These are phyloP conservation scores for Drosophila mettleri DNA, from an alignment of 2,888 invertebrate genomes.

Conservation along the genomic window DNA sequence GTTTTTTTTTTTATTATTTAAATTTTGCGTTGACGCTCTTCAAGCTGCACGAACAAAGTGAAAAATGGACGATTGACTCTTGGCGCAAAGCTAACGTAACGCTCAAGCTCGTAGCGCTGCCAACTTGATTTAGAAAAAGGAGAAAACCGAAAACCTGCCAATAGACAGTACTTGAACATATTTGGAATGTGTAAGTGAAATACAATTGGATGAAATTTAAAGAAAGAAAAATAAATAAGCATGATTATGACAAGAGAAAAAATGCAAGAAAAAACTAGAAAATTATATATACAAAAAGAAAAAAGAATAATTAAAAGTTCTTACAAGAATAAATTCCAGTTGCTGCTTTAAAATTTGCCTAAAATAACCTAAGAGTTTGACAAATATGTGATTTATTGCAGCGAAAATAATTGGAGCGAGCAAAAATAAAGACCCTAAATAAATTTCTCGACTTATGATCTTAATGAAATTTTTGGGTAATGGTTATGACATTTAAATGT, in stretches of 20 bases:
- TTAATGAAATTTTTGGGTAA: too few relatives aligned
- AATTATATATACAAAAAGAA: not conserved
- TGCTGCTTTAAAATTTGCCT: too few relatives aligned
- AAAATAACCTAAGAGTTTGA: too few relatives aligned
- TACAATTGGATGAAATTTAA: too few relatives aligned
- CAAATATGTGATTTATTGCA: too few relatives aligned
- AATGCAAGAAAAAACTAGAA: not conserved
- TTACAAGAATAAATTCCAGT: too few relatives aligned
- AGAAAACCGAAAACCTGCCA: not conserved
- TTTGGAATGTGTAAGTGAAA: not conserved
- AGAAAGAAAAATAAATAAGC: too few relatives aligned
- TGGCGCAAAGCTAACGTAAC: not conserved
- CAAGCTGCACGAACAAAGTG: conserved; percentile 4
- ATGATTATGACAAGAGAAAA: too few relatives aligned
- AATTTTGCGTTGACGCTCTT: conserved; percentile 17
- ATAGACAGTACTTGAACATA: not conserved
- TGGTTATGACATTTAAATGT: too few relatives aligned
- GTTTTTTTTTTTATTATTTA: not conserved
- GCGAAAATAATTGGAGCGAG: too few relatives aligned
- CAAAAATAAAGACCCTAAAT: too few relatives aligned
- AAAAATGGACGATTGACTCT: not conserved
- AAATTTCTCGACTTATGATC: too few relatives aligned
- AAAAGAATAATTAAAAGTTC: not conserved
- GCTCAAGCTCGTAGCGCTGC: conserved; percentile 14
- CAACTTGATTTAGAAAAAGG: conserved; percentile 37